These are phyloP conservation scores for Aldrovandia affinis DNA, from an alignment of 2,797 vertebrate species.

Conservation along the genomic window DNA sequence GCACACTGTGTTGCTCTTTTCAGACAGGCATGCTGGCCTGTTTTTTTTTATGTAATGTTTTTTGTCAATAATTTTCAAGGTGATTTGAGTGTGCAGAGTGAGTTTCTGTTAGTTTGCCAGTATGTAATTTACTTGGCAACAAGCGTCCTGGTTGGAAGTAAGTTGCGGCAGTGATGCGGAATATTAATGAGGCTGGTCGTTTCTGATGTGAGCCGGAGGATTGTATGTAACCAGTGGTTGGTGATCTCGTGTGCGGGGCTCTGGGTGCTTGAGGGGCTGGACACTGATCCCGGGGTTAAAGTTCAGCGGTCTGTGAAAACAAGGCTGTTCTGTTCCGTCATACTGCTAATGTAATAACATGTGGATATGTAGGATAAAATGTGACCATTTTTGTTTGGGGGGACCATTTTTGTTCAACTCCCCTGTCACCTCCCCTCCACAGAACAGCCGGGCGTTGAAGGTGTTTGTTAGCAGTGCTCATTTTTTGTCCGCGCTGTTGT, in stretches of 20 bases:
- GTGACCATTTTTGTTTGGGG: neutral
- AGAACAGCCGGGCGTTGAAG: neutral
- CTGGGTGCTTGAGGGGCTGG: neutral
- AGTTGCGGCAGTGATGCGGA: neutral
- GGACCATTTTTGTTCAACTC: too few species aligned
- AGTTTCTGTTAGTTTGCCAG: neutral
- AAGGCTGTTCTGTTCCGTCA: neutral
- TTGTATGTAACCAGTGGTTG: neutral
- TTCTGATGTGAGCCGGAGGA: neutral
- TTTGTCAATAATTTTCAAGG: neutral
- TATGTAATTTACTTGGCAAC: slow-evolving; percentile 5
- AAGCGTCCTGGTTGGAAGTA: neutral
- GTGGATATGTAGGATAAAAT: neutral
- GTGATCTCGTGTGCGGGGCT: neutral
- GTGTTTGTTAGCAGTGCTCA: neutral
- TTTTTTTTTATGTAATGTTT: neutral
- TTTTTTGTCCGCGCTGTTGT: neutral
- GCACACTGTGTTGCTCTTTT: neutral
- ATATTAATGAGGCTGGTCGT: neutral
- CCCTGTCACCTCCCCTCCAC: neutral
- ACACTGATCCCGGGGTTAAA: neutral
- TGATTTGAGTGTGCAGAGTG: neutral
- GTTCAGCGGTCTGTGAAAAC: neutral
- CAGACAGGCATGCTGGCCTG: neutral
- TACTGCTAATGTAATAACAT: neutral